phyloP scores from a whole-genome alignment of 2,113 vertebrate species.

The Nycticorax nycticorax region DNA sequence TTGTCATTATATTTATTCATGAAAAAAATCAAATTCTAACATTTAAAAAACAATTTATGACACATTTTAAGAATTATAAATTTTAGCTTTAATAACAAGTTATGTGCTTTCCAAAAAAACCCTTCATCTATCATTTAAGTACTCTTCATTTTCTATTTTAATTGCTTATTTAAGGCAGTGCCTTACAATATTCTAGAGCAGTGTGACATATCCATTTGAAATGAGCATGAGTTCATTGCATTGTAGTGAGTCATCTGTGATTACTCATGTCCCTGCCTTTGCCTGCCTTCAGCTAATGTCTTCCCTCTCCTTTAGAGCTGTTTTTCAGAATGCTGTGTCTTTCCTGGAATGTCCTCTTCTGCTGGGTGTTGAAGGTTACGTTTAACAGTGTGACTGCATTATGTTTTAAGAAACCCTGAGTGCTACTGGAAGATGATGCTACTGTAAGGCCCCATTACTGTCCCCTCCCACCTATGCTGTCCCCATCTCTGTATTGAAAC shows the following conservation, averaged over 20 bases:
- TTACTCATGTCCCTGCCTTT: background rate
- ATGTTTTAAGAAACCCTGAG: background rate
- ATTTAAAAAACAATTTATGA: background rate
- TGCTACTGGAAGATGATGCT: background rate
- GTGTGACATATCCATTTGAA: background rate
- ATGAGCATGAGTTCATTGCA: background rate
- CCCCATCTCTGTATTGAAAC: background rate
- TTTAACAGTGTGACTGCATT: background rate
- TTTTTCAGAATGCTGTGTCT: background rate
- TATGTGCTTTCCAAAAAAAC: background rate
- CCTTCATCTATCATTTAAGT: background rate
- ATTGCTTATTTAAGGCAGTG: background rate
- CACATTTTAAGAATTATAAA: background rate
- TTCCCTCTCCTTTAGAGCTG: background rate
- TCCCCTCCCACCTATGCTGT: background rate
- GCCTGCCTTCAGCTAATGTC: background rate
- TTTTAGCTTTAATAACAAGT: background rate
- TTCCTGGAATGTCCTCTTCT: background rate
- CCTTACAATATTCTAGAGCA: background rate
- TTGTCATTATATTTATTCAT: background rate
- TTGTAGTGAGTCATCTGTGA: background rate
- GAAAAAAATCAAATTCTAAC: background rate
- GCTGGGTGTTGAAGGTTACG: background rate
- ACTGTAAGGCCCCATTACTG: accelerated
- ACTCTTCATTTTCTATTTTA: background rate